phyloP scores from a whole-genome alignment of 2,113 vertebrate species.

The Apus apus region DNA sequence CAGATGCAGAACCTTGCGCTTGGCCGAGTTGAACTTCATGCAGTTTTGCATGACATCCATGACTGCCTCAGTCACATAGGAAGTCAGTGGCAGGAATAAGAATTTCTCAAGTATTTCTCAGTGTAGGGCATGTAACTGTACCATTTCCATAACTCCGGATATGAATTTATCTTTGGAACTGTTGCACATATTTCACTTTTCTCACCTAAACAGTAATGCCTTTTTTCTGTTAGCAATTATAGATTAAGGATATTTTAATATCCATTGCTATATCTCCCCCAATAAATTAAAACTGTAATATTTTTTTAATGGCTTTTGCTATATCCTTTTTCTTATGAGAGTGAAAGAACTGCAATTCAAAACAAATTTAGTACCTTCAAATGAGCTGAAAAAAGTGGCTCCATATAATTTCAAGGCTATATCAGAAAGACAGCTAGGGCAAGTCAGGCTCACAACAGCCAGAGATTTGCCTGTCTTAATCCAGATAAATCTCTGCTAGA shows the following conservation, averaged over 20 bases:
- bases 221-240: not conserved
- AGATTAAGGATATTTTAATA: not conserved
- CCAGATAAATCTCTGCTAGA: not conserved
- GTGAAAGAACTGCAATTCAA: not conserved
- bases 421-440: not conserved
- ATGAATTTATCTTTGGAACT: not conserved
- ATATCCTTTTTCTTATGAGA: not conserved
- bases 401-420: not conserved
- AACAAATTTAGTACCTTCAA: not conserved
- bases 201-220: not conserved
- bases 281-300: not conserved
- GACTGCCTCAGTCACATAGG: not conserved
- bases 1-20: too few relatives aligned
- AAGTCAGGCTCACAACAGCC: not conserved
- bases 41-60: accelerated
- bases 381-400: not conserved
- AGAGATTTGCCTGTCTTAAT: not conserved
- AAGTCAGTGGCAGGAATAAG: not conserved
- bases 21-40: too few relatives aligned
- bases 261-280: not conserved
- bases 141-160: not conserved
- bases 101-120: not conserved
- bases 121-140: not conserved
- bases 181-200: not conserved
- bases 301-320: not conserved